Evolutionary conservation across 64 coral and sea anemone species (phyloP), one percentile per base, ranked within the genome.

Genomic region (Astreopora myriophthalma): DNA sequence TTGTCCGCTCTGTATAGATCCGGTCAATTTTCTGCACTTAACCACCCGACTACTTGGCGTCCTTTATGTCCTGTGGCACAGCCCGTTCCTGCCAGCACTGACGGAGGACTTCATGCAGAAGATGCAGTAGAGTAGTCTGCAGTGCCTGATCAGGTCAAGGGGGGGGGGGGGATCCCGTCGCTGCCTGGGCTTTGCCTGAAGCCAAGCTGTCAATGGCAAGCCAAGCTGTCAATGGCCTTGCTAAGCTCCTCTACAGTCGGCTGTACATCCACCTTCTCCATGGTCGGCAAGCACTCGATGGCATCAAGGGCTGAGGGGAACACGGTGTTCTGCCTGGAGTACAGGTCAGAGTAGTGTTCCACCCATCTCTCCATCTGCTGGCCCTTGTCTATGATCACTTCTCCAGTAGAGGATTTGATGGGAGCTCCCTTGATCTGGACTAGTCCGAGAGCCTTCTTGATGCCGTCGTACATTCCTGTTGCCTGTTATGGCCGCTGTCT

Each of bases 301-400:
- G 24, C 36, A 14, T 87, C 30, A 0, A 87, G 16, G 57, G 83
- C 71, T 69, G 72, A 1, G 22, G 71, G 2, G 1, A 55, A 22
- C 25, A 91, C 76, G 0, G 30, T 34, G 69, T 63, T 79, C 26
- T 86, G 29, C 46, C 71, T 48, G 36, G 71, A 49, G 73, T 93
- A 93, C 34, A 93, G 71, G 3, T 93, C 49, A 1, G 83, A 93
- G 17, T 93, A 86, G 49, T 93, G 91, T 73, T 87, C 84, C 17
- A 87, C 70, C 91, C 83, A 93, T 48, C 63, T 30, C 36, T 93
- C 22, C 61, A 92, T 79, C 84, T 87, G 84, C 49, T 40, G 55
- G 2, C 25, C 73, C 14, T 68, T 12, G 42, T 80, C 48, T 8
- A 73, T 79, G 37, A 80, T 93, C 3, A 88, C 40, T 44, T 44